Percentiles rank a stretch among this genome's conserved stretches.
These are phyloP conservation scores for Scaptomyza cyrtandrae DNA, from an alignment of 2,888 invertebrate species.

Conservation along the genomic window DNA sequence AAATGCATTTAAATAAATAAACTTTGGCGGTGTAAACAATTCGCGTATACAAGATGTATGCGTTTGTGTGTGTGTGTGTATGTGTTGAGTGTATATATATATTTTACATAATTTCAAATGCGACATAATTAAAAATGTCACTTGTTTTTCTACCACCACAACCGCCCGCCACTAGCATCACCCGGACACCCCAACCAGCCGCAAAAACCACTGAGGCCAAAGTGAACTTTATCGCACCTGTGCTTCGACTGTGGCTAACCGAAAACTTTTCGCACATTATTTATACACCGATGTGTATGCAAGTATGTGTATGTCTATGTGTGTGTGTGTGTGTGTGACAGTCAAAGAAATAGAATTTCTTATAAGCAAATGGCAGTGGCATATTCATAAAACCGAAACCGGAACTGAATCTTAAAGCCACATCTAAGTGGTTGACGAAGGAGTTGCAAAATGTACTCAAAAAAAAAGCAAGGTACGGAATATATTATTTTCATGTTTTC, in stretches of 20 bases:
- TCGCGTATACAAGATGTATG: slow-evolving; percentile 8
- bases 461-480: not conserved
- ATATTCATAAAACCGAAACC: not conserved
- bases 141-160: slow-evolving; percentile 36
- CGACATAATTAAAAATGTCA: slow-evolving; percentile 71
- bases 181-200: slow-evolving; percentile 3
- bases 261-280: slow-evolving; percentile 62
- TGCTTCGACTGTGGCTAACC: slow-evolving; percentile 39
- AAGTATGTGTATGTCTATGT: slow-evolving; percentile 7
- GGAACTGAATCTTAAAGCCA: slow-evolving; percentile 3
- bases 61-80: not conserved
- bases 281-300: slow-evolving; percentile 39
- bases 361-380: slow-evolving; percentile 47
- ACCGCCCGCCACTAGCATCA: not conserved
- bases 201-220: not conserved
- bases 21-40: slow-evolving; percentile 47
- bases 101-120: slow-evolving; percentile 51
- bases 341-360: slow-evolving; percentile 67
- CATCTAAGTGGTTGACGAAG: not conserved
- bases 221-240: slow-evolving; percentile 51
- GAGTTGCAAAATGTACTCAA: not conserved
- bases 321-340: slow-evolving; percentile 43
- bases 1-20: slow-evolving; percentile 63
- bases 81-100: slow-evolving; percentile 2
- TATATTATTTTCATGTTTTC: no score